Conservation (phyloP, 1,140 invertebrate genomes). For the Drosophila nebulosa region DNA sequence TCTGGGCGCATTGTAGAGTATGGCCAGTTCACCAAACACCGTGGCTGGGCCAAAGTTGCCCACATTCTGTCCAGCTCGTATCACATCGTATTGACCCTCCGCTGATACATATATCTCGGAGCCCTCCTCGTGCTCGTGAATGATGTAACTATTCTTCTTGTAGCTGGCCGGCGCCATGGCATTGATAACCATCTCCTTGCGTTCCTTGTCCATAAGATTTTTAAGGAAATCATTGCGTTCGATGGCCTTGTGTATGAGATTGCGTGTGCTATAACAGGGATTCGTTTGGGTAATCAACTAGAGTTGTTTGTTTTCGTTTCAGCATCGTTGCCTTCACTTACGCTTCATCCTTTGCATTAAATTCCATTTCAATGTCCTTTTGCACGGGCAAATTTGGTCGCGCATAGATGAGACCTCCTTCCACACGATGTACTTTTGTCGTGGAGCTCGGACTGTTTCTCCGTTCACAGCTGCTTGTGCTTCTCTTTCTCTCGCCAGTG, state of each 20-base stretch:
- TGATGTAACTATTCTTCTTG: slow-evolving; percentile 88
- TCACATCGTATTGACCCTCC: slow-evolving; percentile 92
- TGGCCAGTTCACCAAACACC: slow-evolving; percentile 96
- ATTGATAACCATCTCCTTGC: slow-evolving; percentile 92
- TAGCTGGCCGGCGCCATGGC: slow-evolving; percentile 94
- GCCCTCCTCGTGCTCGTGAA: slow-evolving; percentile 92
- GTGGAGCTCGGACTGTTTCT: slow-evolving; percentile 13
- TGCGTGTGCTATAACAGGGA: slow-evolving; percentile 78
- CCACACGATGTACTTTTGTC: slow-evolving; percentile 62
- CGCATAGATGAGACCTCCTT: slow-evolving; percentile 72
- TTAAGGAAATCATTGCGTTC: slow-evolving; percentile 95
- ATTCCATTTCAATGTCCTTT: slow-evolving; percentile 69
- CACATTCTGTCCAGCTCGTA: slow-evolving; percentile 89
- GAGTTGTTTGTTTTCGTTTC: slow-evolving; percentile 29
- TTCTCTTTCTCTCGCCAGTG: slow-evolving; percentile 9
- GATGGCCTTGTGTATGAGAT: slow-evolving; percentile 84
- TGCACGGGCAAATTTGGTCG: slow-evolving; percentile 72
- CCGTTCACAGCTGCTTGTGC: not conserved
- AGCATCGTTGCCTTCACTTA: slow-evolving; percentile 43
- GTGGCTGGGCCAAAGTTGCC: slow-evolving; percentile 91
- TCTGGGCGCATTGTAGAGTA: slow-evolving; percentile 95
- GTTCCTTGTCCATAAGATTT: slow-evolving; percentile 92
- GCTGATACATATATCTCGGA: slow-evolving; percentile 91
- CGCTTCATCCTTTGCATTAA: slow-evolving; percentile 78
- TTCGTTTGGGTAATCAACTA: slow-evolving; percentile 28